A percentile compares a stretch with the other conserved stretches of the same genome.
phyloP scores from a whole-genome alignment of 1,140 invertebrate species.

The Drosophila nigromelanica region DNA sequence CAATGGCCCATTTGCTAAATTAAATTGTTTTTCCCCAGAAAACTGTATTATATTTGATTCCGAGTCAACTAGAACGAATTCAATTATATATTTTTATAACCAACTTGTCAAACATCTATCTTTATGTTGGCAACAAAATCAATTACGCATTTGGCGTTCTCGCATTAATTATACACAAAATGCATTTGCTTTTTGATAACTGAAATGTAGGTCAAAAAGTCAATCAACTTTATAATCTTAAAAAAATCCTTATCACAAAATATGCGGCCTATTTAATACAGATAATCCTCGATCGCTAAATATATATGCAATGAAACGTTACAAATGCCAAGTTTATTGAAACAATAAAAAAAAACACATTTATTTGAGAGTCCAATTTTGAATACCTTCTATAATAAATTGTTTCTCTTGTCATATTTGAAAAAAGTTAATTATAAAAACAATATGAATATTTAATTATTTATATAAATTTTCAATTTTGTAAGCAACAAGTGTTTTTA shows the following conservation, averaged over 20 bases:
- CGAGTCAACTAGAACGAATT: too few species aligned
- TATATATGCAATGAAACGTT: conserved; percentile 1
- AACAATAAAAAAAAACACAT: background rate
- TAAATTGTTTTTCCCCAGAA: too few species aligned
- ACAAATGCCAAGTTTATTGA: background rate
- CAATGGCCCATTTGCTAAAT: too few species aligned
- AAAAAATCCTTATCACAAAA: conserved; percentile 32
- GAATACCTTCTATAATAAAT: too few species aligned
- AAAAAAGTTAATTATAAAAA: too few species aligned
- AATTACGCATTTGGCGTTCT: background rate
- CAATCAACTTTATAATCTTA: conserved; percentile 39
- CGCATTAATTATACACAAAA: background rate
- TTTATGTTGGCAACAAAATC: background rate
- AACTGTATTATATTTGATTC: too few species aligned
- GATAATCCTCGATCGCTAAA: background rate
- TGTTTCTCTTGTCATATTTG: too few species aligned
- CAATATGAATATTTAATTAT: too few species aligned
- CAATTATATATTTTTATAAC: background rate
- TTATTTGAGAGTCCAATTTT: too few species aligned
- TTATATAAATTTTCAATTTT: too few species aligned
- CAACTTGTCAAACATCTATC: background rate
- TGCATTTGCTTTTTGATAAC: conserved; percentile 16
- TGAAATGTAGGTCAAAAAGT: conserved; percentile 45
- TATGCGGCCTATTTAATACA: conserved; percentile 3
- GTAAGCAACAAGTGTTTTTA: too few species aligned